Evolutionary conservation across 1,140 invertebrate species (phyloP).

Genomic region (Trichonephila clavipes): DNA sequence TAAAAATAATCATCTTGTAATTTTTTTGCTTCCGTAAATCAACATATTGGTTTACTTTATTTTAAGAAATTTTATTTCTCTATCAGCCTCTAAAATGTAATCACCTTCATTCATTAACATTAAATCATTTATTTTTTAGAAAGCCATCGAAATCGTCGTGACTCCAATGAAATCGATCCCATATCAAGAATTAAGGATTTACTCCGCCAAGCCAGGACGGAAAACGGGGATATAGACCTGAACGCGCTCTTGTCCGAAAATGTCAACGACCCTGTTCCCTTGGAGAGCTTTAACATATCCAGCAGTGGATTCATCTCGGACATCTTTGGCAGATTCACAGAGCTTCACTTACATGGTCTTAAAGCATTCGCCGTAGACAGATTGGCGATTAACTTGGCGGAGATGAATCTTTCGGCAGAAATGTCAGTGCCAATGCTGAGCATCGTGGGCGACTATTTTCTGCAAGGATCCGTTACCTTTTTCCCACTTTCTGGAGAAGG

Average conservation of each 20-base stretch:
- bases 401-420: constrained; percentile 70
- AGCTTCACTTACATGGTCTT: constrained; percentile 73
- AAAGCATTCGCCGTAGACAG: constrained; percentile 64
- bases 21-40: too few relatives aligned
- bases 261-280: constrained; percentile 73
- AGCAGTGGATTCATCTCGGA: constrained; percentile 50
- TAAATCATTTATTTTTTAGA: background rate
- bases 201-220: constrained; percentile 38
- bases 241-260: constrained; percentile 68
- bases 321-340: constrained; percentile 65
- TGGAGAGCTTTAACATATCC: constrained; percentile 73
- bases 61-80: too few relatives aligned
- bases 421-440: constrained; percentile 68
- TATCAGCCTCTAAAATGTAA: too few relatives aligned
- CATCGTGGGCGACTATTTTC: constrained; percentile 75
- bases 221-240: constrained; percentile 63
- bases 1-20: too few relatives aligned
- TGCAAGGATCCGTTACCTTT: constrained; percentile 76
- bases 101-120: too few relatives aligned
- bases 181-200: constrained; percentile 50
- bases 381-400: constrained; percentile 71
- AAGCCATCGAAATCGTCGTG: background rate
- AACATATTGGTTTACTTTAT: too few relatives aligned
- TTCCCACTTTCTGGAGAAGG: constrained; percentile 76
- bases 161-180: constrained; percentile 11